Evolutionary conservation across 2,888 invertebrate genomes (phyloP), one percentile per base, ranked within the genome.

Genomic region (Tethea ocularis): DNA sequence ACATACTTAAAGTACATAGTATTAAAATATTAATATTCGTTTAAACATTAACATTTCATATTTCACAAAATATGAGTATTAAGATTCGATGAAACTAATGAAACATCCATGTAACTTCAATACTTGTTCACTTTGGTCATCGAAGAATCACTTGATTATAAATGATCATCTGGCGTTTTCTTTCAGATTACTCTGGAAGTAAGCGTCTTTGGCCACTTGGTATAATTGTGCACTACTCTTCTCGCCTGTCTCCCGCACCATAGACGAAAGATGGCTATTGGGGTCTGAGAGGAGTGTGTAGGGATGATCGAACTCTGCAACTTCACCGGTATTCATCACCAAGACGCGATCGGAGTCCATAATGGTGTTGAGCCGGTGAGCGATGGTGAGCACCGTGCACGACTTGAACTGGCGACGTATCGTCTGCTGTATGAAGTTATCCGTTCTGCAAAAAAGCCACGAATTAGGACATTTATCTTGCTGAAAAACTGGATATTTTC

Each of bases 311-410:
- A 94, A 96, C 85, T 96, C 96, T 61, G 88, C 83, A 7, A 88
- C 93, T 53, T 94, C 91, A 0, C 95, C 95, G 69, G 93, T 92
- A 72, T 94, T 95, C 88, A 95, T 92, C 8, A 95, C 94, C 10
- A 95, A 74, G 91, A 98, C 96, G 77, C 96, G 95, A 84, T 97
- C 96, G 4, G 97, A 97, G 87, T 98, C 98, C 95, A 98, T 95
- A 74, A 98, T 97, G 8, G 98, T 98, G 84, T 98, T 98, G 60
- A 98, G 94, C 56, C 98, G 95, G 87, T 98, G 98, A 11, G 98
- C 98, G 53, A 98, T 97, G 0, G 98, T 98, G 15, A 98, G 87
- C 4, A 98, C 98, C 0, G 98, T 98, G 81, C 97, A 98, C 0
- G 95, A 86, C 10, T 93, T 91, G 78, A 98, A 98, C 83, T 96